phyloP scores from a whole-genome alignment of 1,140 invertebrate species.

The Rhyzopertha dominica region DNA sequence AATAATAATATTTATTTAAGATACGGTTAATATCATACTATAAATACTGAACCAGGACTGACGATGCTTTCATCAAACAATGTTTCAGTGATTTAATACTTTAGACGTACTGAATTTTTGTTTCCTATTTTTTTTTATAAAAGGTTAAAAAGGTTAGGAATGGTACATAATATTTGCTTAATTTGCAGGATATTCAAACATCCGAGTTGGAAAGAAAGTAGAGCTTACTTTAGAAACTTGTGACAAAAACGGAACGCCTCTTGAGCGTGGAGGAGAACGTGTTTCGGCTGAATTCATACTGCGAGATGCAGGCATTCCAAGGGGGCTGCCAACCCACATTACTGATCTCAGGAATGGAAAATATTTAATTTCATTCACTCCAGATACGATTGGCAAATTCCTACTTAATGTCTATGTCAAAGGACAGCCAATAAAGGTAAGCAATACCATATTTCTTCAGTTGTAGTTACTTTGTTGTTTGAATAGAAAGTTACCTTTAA shows the following conservation, averaged over 20 bases:
- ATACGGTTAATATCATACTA: too few relatives aligned
- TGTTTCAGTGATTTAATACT: too few relatives aligned
- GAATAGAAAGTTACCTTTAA: too few relatives aligned
- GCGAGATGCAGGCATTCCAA: conserved; percentile 46
- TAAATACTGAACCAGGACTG: too few relatives aligned
- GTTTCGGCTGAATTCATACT: conserved; percentile 46
- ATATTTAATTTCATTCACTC: conserved; percentile 54
- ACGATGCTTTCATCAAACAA: too few relatives aligned
- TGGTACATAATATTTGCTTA: not conserved
- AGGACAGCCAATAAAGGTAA: conserved; percentile 58
- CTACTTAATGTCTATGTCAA: conserved; percentile 56
- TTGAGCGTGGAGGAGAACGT: conserved; percentile 51
- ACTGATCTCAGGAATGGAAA: conserved; percentile 56
- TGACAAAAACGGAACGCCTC: conserved; percentile 50
- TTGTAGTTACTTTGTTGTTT: too few relatives aligned
- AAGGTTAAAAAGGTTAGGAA: too few relatives aligned
- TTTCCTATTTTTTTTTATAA: too few relatives aligned
- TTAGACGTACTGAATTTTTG: too few relatives aligned
- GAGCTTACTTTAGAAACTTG: conserved; percentile 49
- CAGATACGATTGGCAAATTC: conserved; percentile 55
- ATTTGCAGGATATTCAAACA: conserved; percentile 39
- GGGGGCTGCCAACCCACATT: conserved; percentile 52
- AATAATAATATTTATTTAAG: too few relatives aligned
- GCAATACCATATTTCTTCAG: too few relatives aligned
- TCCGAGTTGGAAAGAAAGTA: conserved; percentile 48